Percentiles rank a stretch among this genome's conserved stretches.
These are phyloP conservation scores for Meriones unguiculatus DNA, from an alignment of 2,113 vertebrate genomes.

Conservation along the genomic window DNA sequence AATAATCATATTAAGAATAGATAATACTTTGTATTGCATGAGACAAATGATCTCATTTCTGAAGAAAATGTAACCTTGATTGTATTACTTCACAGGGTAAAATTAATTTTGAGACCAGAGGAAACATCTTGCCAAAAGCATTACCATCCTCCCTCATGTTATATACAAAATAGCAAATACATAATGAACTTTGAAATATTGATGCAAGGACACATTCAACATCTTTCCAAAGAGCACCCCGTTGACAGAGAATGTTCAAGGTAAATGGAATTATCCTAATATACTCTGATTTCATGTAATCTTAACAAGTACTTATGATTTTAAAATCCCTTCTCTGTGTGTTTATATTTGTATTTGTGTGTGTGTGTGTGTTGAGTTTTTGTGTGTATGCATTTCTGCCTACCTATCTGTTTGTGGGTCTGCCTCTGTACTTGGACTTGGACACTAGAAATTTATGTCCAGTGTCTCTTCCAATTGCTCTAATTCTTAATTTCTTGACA, in stretches of 20 bases:
- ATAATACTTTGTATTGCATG: neutral
- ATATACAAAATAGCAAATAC: neutral
- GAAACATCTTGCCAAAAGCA: neutral
- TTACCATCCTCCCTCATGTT: neutral
- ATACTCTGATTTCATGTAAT: neutral
- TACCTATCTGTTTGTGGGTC: neutral
- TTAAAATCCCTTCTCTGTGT: neutral
- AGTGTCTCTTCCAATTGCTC: neutral
- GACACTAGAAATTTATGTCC: neutral
- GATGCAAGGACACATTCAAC: neutral
- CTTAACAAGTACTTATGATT: neutral
- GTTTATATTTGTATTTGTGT: neutral
- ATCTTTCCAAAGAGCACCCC: neutral
- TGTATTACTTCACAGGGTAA: neutral
- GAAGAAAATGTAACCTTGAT: neutral
- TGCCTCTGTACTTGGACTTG: neutral
- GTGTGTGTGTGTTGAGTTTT: too few relatives aligned
- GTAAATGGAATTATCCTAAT: neutral
- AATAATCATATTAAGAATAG: neutral
- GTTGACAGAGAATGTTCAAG: neutral
- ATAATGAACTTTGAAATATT: neutral
- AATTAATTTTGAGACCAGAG: neutral
- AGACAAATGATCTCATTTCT: neutral
- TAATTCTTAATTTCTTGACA: neutral
- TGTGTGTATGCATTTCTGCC: too few relatives aligned